Conservation (phyloP, 1,140 invertebrate species). For the Augochlora pura region DNA sequence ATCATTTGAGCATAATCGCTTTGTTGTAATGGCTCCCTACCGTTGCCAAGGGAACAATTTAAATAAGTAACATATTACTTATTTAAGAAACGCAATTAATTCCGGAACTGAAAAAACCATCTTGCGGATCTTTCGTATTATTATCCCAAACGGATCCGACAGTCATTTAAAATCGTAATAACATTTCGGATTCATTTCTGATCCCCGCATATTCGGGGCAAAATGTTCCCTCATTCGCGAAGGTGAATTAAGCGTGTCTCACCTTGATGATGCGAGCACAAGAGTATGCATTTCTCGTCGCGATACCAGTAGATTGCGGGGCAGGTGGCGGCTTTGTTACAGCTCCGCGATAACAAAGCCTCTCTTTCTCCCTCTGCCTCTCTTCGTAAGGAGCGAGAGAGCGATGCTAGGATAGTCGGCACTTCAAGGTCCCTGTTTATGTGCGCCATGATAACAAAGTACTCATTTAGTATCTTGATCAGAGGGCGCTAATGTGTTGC, state of each 20-base stretch:
- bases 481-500: constrained; percentile 10
- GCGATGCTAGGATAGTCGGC: constrained; percentile 44
- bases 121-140: no score
- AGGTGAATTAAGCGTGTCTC: not conserved
- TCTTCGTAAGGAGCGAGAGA: no score
- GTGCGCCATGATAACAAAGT: constrained; percentile 31
- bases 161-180: no score
- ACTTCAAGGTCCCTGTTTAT: constrained; percentile 44
- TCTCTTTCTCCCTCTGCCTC: constrained; percentile 3
- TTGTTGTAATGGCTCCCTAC: not conserved
- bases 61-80: not conserved
- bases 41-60: not conserved
- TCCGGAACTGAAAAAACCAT: no score
- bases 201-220: no score
- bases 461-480: constrained; percentile 17
- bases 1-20: not conserved
- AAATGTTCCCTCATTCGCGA: not conserved
- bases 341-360: constrained; percentile 24
- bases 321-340: constrained; percentile 25
- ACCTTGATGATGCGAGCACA: not conserved
- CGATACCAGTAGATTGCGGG: constrained; percentile 42
- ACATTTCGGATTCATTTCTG: no score
- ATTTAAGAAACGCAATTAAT: no score
- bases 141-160: no score
- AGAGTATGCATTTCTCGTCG: constrained; percentile 47